Conservation (phyloP, 2,888 invertebrate genomes). For the Aplocera efformata region DNA sequence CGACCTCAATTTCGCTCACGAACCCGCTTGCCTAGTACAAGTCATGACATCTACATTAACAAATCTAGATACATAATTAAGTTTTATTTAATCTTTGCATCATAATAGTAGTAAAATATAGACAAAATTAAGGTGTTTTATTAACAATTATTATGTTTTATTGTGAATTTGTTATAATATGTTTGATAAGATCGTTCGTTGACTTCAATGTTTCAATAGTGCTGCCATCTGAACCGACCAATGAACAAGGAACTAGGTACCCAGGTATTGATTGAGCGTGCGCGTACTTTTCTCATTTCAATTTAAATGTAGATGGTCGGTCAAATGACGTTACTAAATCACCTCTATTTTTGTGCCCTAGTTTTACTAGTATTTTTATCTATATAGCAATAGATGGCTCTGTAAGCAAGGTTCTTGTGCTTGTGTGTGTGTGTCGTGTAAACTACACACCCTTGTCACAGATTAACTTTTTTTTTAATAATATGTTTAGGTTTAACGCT, state of each 20-base stretch:
- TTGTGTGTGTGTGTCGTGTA: no score
- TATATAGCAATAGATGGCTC: conserved; percentile 58
- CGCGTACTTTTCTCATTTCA: conserved; percentile 15
- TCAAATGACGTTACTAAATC: conserved; percentile 3
- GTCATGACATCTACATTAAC: conserved; percentile 28
- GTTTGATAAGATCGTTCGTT: conserved; percentile 1
- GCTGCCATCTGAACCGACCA: conserved; percentile 55
- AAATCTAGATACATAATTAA: background rate
- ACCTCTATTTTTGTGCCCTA: conserved; percentile 7
- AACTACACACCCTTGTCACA: no score
- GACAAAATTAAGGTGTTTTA: background rate
- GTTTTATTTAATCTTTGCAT: background rate
- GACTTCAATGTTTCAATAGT: conserved; percentile 35
- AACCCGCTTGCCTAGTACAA: conserved; percentile 6
- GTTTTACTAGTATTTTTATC: conserved; percentile 4
- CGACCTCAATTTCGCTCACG: conserved; percentile 38
- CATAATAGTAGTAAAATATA: background rate
- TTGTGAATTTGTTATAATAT: background rate
- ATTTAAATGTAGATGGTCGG: background rate
- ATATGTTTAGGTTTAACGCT: no score
- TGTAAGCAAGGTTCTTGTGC: no score
- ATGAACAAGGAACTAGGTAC: conserved; percentile 34
- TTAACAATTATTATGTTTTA: background rate
- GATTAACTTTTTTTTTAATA: no score
- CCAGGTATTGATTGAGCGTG: conserved; percentile 63